Percentiles rank a stretch among this genome's conserved stretches.
These are phyloP conservation scores for Pangasius macronema DNA, from an alignment of 2,797 vertebrate genomes.

Conservation along the genomic window DNA sequence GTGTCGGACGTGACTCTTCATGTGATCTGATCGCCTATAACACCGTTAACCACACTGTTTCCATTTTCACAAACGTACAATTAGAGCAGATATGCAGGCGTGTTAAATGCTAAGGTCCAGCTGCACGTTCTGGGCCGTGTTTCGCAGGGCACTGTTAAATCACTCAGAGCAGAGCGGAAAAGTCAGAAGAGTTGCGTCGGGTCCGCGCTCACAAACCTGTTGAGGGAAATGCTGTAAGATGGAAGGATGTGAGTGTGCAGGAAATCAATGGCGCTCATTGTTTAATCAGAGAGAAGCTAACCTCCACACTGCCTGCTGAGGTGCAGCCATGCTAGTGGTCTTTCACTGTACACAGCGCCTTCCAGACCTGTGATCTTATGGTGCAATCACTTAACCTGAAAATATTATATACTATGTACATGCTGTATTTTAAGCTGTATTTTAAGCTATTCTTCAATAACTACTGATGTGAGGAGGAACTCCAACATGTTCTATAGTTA, in stretches of 20 bases:
- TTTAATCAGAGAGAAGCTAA: conserved; percentile 53
- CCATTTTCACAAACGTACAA: conserved; percentile 14
- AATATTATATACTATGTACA: not conserved
- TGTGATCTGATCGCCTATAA: conserved; percentile 16
- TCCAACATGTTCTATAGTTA: not conserved
- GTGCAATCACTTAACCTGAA: not conserved
- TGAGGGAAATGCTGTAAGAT: conserved; percentile 57
- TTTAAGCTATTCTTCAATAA: not conserved
- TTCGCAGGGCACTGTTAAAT: conserved; percentile 31
- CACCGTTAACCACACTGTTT: conserved; percentile 25
- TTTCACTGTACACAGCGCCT: not conserved
- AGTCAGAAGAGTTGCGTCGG: conserved; percentile 31
- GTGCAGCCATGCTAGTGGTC: conserved; percentile 49
- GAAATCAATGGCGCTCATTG: conserved; percentile 55
- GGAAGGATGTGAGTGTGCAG: conserved; percentile 46
- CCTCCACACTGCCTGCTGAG: conserved; percentile 54
- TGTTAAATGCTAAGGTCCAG: conserved; percentile 38
- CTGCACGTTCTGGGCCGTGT: conserved; percentile 41
- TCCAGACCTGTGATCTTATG: too few species aligned
- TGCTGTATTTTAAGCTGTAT: too few species aligned
- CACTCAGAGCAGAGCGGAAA: conserved; percentile 39
- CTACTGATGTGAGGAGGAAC: not conserved
- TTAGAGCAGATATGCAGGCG: conserved; percentile 32
- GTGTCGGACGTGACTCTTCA: too few species aligned
- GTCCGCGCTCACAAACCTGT: conserved; percentile 48